Percentiles rank a stretch among this genome's conserved stretches.
Evolutionary conservation across 1,140 invertebrate species (phyloP).

Genomic region (Hylaeus anthracinus): DNA sequence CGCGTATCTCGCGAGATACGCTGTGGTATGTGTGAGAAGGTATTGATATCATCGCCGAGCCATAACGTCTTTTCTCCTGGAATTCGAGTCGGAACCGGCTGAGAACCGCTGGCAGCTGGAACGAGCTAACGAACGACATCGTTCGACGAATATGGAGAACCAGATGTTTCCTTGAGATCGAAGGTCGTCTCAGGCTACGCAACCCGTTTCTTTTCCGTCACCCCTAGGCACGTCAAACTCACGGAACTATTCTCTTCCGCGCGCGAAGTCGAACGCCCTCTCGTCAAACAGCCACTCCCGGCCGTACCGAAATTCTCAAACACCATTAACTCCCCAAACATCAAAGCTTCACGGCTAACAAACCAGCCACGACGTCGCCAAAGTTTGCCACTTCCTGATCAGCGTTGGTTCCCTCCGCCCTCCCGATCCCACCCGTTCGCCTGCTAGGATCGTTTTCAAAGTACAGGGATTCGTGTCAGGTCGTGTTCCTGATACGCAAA

Average conservation of each 20-base stretch:
- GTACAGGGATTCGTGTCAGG: neutral
- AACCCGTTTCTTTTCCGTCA: constrained; percentile 7
- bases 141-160: constrained; percentile 61
- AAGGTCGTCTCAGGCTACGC: constrained; percentile 41
- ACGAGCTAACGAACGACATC: constrained; percentile 63
- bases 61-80: constrained; percentile 47
- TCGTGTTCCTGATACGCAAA: constrained; percentile 9
- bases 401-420: too few relatives aligned
- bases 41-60: constrained; percentile 58
- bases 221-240: constrained; percentile 5
- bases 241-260: neutral
- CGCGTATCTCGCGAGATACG: constrained; percentile 51
- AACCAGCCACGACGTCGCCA: neutral
- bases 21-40: constrained; percentile 16
- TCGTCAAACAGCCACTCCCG: neutral
- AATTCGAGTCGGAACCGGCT: constrained; percentile 33
- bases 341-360: neutral
- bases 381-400: constrained; percentile 1
- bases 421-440: neutral
- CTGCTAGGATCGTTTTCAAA: neutral
- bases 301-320: constrained; percentile 15
- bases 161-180: constrained; percentile 59
- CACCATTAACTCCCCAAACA: constrained; percentile 26
- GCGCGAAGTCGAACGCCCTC: neutral
- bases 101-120: constrained; percentile 47